Evolutionary conservation across 2,797 vertebrate species (phyloP), one percentile per base, ranked within the genome.

Genomic region (Pagetopsis macropterus): DNA sequence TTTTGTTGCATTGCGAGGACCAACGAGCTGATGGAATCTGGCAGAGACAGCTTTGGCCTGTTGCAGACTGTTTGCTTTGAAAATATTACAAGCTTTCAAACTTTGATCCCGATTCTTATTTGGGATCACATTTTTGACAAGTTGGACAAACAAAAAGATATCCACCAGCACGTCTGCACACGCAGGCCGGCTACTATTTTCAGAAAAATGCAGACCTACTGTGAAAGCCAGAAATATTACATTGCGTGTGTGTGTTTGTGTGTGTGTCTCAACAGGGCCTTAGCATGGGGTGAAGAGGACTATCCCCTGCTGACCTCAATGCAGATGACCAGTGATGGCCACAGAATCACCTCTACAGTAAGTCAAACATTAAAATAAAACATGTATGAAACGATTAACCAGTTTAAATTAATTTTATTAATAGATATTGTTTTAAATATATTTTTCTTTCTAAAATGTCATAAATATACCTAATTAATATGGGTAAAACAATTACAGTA

Each of bases 261-360:
- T 64, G 50, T 62, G 13, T 62, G 46, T 78, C 2, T 74, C 41
- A 45, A 45, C 71, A 91, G 88, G 89, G 80, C 82, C 65, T 60
- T 71, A 90, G 67, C 52, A 91, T 91, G 90, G 90, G 91, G 82
- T 90, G 90, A 93, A 85, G 91, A 92, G 88, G 90, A 89, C 82
- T 84, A 81, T 89, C 87, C 69, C 89, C 87, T 82, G 86, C 85
- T 87, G 87, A 91, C 82, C 79, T 91, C 79, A 70, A 83, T 91
- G 91, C 93, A 91, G 91, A 93, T 92, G 91, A 93, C 92, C 91
- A 94, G 94, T 92, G 92, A 95, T 95, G 94, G 94, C 92, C 91
- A 94, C 91, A 91, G 85, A 88, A 90, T 91, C 92, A 84, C 85
- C 92, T 83, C 86, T 64, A 76, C 86, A 94, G 95, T 95, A 91